Evolutionary conservation across 2,888 invertebrate genomes (phyloP), one percentile per base, ranked within the genome.

Genomic region (Dynastes hyllus): DNA sequence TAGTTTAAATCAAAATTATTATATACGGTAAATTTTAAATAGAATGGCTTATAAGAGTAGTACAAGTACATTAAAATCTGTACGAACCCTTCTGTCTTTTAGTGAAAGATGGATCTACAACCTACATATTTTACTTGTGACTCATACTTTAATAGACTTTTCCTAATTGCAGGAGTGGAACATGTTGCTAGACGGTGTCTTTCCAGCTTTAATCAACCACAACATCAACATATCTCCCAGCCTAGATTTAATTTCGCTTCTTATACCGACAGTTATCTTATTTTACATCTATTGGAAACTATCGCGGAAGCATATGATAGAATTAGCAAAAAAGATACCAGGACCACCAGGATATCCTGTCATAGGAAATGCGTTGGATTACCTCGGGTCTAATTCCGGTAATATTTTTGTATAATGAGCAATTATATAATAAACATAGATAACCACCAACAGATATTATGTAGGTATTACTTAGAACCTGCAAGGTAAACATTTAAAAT

Each of bases 281-380:
- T 95, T 93, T 92, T 93, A 93, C 86, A 90, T 92, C 40, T 96
- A 96, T 89, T 96, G 94, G 93, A 91, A 93, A 69, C 89, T 95
- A 84, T 95, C 95, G 9, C 91, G 95, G n/a, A 91, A 93, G 55
- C 93, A 93, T 85, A 85, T 96, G 86, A 90, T 93, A 81, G 93
- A 94, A 85, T 89, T 95, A 76, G 95, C 94, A 0, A 92, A 92
- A 0, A 93, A 93, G 84, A 86, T 96, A 63, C 92, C 93, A 0
- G 96, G 96, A 82, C 95, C 95, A 0, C 85, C 89, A 2, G 95
- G 95, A 53, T 89, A 92, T 50, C 96, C 96, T 0, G 80, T 96
- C 0, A 84, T 96, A 63, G 96, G 96, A 83, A 95, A 94, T 85
- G 93, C 95, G 1, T 88, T 94, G 55, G 94, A 95, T 81, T 92